Percentiles rank a stretch among this genome's conserved stretches.
phyloP scores from a whole-genome alignment of 2,797 vertebrate species.

The Heterohyrax brucei region DNA sequence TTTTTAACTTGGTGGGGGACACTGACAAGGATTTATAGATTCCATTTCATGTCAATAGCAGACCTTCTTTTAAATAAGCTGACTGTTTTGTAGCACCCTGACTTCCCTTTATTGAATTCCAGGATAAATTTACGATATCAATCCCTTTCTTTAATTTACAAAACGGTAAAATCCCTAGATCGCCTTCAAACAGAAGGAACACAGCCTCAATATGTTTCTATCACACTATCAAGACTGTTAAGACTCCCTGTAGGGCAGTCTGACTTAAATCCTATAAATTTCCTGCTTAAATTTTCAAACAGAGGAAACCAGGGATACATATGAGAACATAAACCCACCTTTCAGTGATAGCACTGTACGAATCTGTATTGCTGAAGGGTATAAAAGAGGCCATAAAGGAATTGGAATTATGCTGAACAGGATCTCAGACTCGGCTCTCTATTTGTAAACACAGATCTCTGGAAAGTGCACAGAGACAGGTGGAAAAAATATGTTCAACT shows the following conservation, averaged over 20 bases:
- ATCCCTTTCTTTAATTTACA: conserved; percentile 84
- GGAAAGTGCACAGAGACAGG: conserved; percentile 62
- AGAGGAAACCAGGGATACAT: conserved; percentile 79
- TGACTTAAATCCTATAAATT: conserved; percentile 86
- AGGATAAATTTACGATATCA: conserved; percentile 79
- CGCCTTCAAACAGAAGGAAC: conserved; percentile 80
- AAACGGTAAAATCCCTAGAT: conserved; percentile 85
- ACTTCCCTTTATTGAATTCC: conserved; percentile 79
- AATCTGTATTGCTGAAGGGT: conserved; percentile 66
- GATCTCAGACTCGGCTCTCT: conserved; percentile 46
- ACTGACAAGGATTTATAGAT: not conserved
- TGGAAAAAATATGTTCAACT: conserved; percentile 66
- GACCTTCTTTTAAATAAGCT: conserved; percentile 1
- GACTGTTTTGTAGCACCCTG: conserved; percentile 41
- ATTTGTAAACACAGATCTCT: conserved; percentile 78
- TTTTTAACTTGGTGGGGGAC: conserved; percentile 30
- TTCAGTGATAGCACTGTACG: conserved; percentile 40
- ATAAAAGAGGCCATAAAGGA: conserved; percentile 72
- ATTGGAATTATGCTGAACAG: conserved; percentile 61
- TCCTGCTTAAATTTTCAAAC: conserved; percentile 87
- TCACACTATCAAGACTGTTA: conserved; percentile 81
- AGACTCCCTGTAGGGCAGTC: conserved; percentile 84
- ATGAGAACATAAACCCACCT: conserved; percentile 80
- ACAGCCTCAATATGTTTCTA: conserved; percentile 84
- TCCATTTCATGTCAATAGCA: conserved; percentile 52